A percentile compares a stretch with the other conserved stretches of the same genome.
Evolutionary conservation across 2,888 invertebrate genomes (phyloP).

Genomic region (Agrenia bidenticulata): DNA sequence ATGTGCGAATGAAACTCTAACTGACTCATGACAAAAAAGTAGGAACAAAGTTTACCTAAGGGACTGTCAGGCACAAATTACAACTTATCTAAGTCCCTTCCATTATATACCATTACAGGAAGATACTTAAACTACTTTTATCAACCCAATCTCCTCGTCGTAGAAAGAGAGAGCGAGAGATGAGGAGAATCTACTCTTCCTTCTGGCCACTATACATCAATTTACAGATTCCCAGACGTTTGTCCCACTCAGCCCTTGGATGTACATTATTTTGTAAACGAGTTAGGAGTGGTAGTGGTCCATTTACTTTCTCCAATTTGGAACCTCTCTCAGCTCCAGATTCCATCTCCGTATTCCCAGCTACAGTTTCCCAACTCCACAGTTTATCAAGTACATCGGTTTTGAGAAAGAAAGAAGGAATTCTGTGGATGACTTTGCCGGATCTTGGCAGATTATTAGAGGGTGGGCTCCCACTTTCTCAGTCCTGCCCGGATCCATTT

Average conservation of each 20-base stretch:
- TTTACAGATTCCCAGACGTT: too few relatives aligned
- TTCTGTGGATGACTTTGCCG: neutral
- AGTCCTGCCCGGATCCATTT: neutral
- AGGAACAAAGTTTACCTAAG: slow-evolving; percentile 52
- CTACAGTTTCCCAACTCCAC: neutral
- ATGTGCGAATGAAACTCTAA: slow-evolving; percentile 49
- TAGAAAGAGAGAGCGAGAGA: too few relatives aligned
- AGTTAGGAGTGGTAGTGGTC: too few relatives aligned
- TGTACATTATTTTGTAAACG: too few relatives aligned
- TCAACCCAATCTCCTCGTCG: neutral
- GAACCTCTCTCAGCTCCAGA: neutral
- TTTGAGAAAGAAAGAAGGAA: neutral
- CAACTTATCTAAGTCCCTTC: slow-evolving; percentile 52
- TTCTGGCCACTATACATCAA: too few relatives aligned
- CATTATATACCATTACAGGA: slow-evolving; percentile 44
- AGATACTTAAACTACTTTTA: slow-evolving; percentile 16
- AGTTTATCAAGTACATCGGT: slow-evolving; percentile 1
- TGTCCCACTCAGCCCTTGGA: too few relatives aligned
- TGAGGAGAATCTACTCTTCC: neutral
- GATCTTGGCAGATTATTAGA: slow-evolving; percentile 5
- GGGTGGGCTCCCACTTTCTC: neutral
- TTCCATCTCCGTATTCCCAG: neutral
- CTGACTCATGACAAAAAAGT: slow-evolving; percentile 48
- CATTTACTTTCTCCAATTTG: slow-evolving; percentile 5
- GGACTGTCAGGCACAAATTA: slow-evolving; percentile 52